These are phyloP conservation scores for Camelus bactrianus DNA, from an alignment of 2,113 vertebrate genomes.

Conservation along the genomic window DNA sequence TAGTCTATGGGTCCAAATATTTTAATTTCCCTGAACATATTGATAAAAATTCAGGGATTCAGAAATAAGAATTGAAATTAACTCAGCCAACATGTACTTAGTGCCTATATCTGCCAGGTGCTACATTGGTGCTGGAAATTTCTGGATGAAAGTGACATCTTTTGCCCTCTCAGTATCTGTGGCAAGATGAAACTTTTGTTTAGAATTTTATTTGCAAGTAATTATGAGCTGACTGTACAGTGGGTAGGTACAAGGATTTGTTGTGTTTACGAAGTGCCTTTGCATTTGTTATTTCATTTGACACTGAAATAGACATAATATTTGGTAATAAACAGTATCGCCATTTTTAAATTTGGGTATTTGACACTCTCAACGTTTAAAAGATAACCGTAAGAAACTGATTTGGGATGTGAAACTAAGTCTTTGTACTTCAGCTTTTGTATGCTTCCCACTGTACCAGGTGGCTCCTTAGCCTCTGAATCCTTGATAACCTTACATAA, in stretches of 20 bases:
- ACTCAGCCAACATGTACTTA: not conserved
- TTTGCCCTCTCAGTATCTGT: not conserved
- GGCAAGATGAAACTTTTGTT: not conserved
- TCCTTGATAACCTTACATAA: not conserved
- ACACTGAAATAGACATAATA: not conserved
- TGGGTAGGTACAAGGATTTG: not conserved
- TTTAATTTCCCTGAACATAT: not conserved
- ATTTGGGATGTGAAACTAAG: not conserved
- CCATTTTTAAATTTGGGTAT: not conserved
- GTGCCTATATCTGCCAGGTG: not conserved
- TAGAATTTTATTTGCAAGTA: not conserved
- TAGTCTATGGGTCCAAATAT: not conserved
- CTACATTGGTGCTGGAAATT: not conserved
- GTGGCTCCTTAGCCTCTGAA: not conserved
- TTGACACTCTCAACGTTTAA: not conserved
- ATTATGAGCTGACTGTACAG: not conserved
- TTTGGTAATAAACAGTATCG: not conserved
- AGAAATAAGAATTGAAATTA: not conserved
- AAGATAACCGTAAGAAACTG: not conserved
- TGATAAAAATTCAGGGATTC: not conserved
- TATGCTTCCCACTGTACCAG: not conserved
- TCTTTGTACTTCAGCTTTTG: not conserved
- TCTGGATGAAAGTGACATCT: constrained; percentile 9
- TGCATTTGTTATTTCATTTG: not conserved
- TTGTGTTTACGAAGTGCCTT: not conserved